Base-by-base conservation (phyloP, 2,113 vertebrate species). In the Galemys pyrenaicus region DNA sequence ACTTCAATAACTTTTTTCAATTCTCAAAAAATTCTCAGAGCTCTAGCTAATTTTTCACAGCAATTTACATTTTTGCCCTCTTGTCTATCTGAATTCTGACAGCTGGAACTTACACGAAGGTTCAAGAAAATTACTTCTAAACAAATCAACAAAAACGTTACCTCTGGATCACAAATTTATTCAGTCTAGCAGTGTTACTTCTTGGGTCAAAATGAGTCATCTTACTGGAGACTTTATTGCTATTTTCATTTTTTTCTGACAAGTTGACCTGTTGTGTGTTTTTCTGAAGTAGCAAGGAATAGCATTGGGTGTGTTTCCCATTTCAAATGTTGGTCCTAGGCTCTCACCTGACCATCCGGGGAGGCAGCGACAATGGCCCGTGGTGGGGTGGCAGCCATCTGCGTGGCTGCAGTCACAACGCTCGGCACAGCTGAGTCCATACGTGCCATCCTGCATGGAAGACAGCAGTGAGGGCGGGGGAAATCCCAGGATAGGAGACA, bases 391-490 rank as follows among this genome's bases (percentile, higher is more conserved):
- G 93, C 99, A 99, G n/a, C 99, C 99, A 0, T 99, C 99, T 0
- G 99, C 99, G 3, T 99, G 99, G 96, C 99, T 99, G 94, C 99
- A 99, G 98, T 99, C 99, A 91, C 99, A 99, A 84, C 99, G 99
- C 89, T 99, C 99, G 6, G 96, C 98, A 64, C 99, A 99, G 87
- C 98, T 98, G 97, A 99, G 97, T 49, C 99, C 99, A 0, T 99
- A 99, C 0, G 99, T 99, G 6, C 99, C 99, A 0, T 99, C 99
- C 99, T 99, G 97, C 44, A 7, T 41, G 15, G 78, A 82, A 90
- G 87, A 96, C 3, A 71, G 24, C 0, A 0, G 5, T 64, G 35
- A 97, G 80, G 62, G 62, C 17, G 32, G 26, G 71, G 0, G 32
- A 37, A 78, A 96, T 28, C 26, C 67, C 41, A 19, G 0, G 2